phyloP scores from a whole-genome alignment of 35 echinoderm and acorn worm species.

The Eucidaris tribuloides region DNA sequence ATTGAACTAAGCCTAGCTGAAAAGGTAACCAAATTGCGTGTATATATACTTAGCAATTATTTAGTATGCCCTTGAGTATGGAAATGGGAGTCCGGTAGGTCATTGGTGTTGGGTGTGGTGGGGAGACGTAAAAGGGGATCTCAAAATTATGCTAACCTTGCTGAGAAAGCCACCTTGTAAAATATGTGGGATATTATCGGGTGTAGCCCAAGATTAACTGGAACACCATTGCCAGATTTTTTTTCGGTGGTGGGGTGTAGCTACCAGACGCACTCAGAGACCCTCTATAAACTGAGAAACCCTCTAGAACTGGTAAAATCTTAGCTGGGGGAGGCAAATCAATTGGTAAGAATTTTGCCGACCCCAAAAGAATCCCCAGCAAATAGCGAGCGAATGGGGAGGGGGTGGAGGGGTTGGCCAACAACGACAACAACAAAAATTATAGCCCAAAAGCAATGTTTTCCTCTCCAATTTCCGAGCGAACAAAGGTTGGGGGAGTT shows the following conservation, averaged over 20 bases:
- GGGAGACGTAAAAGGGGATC: neutral
- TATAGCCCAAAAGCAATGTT: no score
- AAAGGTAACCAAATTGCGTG: neutral
- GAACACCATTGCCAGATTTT: neutral
- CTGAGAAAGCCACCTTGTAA: neutral
- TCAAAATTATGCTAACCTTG: neutral
- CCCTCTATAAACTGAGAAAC: no score
- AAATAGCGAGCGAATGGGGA: no score
- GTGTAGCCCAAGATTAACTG: neutral
- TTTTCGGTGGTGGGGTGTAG: neutral
- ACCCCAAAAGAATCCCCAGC: no score
- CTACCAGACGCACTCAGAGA: neutral
- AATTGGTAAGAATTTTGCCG: no score
- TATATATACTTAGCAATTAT: neutral
- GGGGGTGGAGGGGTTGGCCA: no score
- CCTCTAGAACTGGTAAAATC: no score
- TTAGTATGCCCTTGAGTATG: neutral
- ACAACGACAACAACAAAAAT: no score
- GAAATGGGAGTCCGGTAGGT: neutral
- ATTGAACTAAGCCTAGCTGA: no score
- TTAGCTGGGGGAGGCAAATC: no score
- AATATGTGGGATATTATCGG: neutral
- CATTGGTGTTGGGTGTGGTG: neutral
- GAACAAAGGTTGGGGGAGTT: no score
- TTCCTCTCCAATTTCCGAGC: no score